A percentile compares a stretch with the other conserved stretches of the same genome.
phyloP scores from a whole-genome alignment of 2,797 vertebrate genomes.

The Urophycis tenuis region DNA sequence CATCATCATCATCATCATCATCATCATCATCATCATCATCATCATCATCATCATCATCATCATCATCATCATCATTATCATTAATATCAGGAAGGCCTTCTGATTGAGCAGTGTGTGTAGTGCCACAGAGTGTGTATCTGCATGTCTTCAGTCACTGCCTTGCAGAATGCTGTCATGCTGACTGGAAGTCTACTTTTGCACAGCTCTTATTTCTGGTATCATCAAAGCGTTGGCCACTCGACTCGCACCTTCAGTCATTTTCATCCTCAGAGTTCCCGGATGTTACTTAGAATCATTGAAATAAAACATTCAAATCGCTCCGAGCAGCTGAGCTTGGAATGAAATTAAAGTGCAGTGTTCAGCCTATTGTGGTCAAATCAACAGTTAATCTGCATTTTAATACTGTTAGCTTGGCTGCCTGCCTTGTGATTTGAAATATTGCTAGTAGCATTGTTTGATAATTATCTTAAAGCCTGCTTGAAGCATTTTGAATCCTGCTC shows the following conservation, averaged over 20 bases:
- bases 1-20: too few species aligned
- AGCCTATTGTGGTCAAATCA: not conserved
- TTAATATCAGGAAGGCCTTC: not conserved
- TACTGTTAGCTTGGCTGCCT: not conserved
- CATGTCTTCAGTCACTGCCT: constrained; percentile 4
- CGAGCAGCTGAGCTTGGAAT: not conserved
- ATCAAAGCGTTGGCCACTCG: not conserved
- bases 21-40: too few species aligned
- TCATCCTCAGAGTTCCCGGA: not conserved
- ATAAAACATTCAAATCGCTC: not conserved
- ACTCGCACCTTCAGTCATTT: not conserved
- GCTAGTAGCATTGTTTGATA: not conserved
- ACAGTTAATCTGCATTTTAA: not conserved
- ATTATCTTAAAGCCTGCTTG: constrained; percentile 4
- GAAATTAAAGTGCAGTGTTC: not conserved
- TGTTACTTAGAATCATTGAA: not conserved
- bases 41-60: not conserved
- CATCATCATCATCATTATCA: too few species aligned
- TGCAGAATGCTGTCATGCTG: not conserved
- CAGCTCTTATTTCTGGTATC: too few species aligned
- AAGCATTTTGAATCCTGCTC: constrained; percentile 11
- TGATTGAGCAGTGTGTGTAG: not conserved
- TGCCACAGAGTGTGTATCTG: constrained; percentile 3
- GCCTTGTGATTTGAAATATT: not conserved
- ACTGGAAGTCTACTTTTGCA: not conserved